These are phyloP conservation scores for Lepisosteus oculatus DNA, from an alignment of 2,113 vertebrate genomes.

Conservation along the genomic window DNA sequence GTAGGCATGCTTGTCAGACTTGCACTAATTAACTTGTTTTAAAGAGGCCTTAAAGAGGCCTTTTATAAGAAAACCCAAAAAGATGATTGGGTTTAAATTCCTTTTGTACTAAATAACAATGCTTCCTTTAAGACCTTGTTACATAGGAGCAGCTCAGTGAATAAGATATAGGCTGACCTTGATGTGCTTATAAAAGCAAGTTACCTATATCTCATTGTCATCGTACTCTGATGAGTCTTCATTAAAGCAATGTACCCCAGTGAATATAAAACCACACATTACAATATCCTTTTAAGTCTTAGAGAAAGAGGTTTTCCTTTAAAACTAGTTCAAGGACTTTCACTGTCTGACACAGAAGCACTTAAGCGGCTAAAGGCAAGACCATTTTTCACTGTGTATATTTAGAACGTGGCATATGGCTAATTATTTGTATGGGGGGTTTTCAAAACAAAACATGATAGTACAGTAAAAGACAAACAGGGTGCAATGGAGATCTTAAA, in stretches of 20 bases:
- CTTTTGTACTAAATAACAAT: no score
- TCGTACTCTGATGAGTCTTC: constrained; percentile 11
- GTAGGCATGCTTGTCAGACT: no score
- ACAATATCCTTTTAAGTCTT: constrained; percentile 10
- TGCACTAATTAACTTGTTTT: no score
- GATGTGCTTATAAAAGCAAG: no score
- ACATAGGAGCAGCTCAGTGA: neutral
- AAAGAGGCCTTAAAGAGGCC: no score
- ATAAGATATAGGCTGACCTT: no score
- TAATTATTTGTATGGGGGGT: constrained; percentile 21
- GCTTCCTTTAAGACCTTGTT: neutral
- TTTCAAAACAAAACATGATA: neutral
- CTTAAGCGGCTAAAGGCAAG: constrained; percentile 18
- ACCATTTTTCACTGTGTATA: constrained; percentile 34
- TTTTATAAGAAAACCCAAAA: no score
- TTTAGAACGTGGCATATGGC: constrained; percentile 44
- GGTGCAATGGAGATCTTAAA: neutral
- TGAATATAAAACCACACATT: constrained; percentile 18
- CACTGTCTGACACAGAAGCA: constrained; percentile 14
- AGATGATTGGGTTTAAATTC: no score
- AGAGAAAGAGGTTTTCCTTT: constrained; percentile 16
- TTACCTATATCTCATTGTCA: constrained; percentile 3
- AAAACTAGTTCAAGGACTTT: constrained; percentile 42
- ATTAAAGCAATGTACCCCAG: neutral
- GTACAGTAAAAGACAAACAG: neutral